Evolutionary conservation across 2,797 vertebrate genomes (phyloP).

Genomic region (Dermochelys coriacea): DNA sequence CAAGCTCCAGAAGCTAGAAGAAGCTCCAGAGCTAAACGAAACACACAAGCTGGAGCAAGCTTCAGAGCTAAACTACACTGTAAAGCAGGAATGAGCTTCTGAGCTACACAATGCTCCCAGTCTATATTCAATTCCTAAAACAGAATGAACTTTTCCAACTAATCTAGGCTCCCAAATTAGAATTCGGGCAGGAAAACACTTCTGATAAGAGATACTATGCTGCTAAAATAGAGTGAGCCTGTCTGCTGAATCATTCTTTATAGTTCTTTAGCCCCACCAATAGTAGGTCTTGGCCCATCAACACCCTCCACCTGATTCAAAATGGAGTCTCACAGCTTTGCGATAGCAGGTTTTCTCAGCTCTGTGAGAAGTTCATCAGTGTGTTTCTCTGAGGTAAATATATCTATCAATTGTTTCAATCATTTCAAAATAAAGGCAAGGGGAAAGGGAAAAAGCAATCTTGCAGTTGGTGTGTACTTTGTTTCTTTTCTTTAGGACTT

Average conservation of each 20-base stretch:
- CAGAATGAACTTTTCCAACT: not conserved
- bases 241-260: not conserved
- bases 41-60: slow-evolving; percentile 62
- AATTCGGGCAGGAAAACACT: not conserved
- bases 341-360: not conserved
- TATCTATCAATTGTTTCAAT: not conserved
- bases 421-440: not conserved
- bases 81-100: slow-evolving; percentile 52
- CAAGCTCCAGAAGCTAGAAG: slow-evolving; percentile 15
- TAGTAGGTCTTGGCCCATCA: not conserved
- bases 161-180: not conserved
- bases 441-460: not conserved
- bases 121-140: slow-evolving; percentile 3
- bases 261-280: not conserved
- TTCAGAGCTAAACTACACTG: slow-evolving; percentile 48
- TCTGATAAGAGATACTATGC: not conserved
- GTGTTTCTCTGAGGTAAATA: not conserved
- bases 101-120: slow-evolving; percentile 64
- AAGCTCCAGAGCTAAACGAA: slow-evolving; percentile 59
- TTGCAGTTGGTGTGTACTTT: not conserved
- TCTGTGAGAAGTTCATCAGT: not conserved
- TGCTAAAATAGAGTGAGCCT: not conserved
- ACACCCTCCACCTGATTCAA: not conserved
- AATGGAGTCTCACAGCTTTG: not conserved
- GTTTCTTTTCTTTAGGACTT: not conserved